Percentiles rank a stretch among this genome's conserved stretches.
Evolutionary conservation across 2,797 vertebrate species (phyloP).

Genomic region (Triplophysa yarkandensis): DNA sequence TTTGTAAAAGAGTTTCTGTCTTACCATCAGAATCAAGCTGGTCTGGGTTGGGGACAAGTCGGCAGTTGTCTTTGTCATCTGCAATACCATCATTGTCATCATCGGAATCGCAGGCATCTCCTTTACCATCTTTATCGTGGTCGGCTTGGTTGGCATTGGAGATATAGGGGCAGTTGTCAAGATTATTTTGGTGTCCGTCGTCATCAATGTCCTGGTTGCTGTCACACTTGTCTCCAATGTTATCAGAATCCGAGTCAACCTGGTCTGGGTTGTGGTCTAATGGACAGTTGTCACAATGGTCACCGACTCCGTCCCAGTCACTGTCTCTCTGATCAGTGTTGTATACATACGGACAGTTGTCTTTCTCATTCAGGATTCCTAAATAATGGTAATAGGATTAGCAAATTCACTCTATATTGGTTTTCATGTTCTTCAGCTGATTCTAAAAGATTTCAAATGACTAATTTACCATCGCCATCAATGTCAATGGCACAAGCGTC

Average conservation of each 20-base stretch:
- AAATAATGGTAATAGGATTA: constrained; percentile 52
- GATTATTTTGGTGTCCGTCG: constrained; percentile 98
- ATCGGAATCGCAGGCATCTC: constrained; percentile 96
- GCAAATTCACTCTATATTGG: background rate
- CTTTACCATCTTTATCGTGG: constrained; percentile 98
- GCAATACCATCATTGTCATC: constrained; percentile 97
- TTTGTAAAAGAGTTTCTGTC: constrained; percentile 29
- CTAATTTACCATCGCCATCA: constrained; percentile 91
- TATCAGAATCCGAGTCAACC: constrained; percentile 96
- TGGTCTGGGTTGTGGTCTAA: constrained; percentile 97
- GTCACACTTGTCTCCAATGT: constrained; percentile 92
- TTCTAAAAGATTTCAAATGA: background rate
- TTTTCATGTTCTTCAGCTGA: background rate
- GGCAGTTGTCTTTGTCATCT: constrained; percentile 96
- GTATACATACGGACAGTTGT: constrained; percentile 97
- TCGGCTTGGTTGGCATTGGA: constrained; percentile 97
- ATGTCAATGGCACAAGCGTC: constrained; percentile 96
- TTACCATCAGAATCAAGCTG: constrained; percentile 94
- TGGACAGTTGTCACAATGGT: constrained; percentile 99
- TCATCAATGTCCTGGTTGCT: constrained; percentile 98
- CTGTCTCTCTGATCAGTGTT: constrained; percentile 96
- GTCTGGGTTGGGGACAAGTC: constrained; percentile 90
- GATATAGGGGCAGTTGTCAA: constrained; percentile 98
- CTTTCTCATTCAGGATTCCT: constrained; percentile 94
- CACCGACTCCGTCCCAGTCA: constrained; percentile 93